phyloP scores from a whole-genome alignment of 2,888 invertebrate genomes.

The Nymphalis c-album region DNA sequence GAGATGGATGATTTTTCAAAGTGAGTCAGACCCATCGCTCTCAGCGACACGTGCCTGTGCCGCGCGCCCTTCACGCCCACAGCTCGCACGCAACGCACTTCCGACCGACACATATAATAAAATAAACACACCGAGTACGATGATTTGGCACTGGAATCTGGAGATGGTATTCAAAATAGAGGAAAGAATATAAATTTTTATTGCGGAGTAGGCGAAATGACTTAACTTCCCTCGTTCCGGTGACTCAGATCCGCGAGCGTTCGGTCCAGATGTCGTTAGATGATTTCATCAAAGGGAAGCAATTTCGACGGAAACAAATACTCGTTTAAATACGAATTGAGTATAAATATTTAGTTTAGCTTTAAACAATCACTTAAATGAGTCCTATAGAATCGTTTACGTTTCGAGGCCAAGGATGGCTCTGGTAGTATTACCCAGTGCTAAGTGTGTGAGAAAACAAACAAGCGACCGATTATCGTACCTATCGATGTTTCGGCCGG shows the following conservation, averaged over 20 bases:
- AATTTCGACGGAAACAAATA: conserved; percentile 19
- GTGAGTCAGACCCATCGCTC: conserved; percentile 16
- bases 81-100: conserved; percentile 20
- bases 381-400: conserved; percentile 9
- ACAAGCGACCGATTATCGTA: conserved; percentile 2
- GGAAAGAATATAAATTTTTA: conserved; percentile 36
- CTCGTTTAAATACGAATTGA: conserved; percentile 13
- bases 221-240: conserved; percentile 34
- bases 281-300: conserved; percentile 29
- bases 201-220: conserved; percentile 31
- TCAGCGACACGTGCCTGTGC: conserved; percentile 18
- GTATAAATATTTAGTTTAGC: conserved; percentile 19
- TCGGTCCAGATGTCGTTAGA: conserved; percentile 32
- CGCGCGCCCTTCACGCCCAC: conserved; percentile 11
- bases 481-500: conserved; percentile 5
- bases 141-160: conserved; percentile 34
- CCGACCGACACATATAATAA: conserved; percentile 28
- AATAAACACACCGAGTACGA: conserved; percentile 13
- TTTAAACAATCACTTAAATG: neutral
- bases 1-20: neutral
- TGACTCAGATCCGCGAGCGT: conserved; percentile 35
- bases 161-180: conserved; percentile 33
- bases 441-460: neutral
- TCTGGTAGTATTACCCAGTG: neutral
- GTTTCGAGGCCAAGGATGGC: neutral